Evolutionary conservation across 1,140 invertebrate species (phyloP), one percentile per base, ranked within the genome.

Genomic region (Hestina assimilis): DNA sequence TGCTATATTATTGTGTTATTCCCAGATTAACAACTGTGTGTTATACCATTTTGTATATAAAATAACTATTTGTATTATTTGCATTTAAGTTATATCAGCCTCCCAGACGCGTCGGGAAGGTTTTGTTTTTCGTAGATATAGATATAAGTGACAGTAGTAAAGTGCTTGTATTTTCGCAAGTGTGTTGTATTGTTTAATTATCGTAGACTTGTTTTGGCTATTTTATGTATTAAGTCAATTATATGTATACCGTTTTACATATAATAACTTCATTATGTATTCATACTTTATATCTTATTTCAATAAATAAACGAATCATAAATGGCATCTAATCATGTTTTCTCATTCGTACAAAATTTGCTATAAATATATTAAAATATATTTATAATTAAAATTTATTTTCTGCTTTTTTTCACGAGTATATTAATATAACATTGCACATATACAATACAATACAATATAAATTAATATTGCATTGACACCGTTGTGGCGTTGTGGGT

Each of bases 151-250:
- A 54, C 60, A 55, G 47, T 20, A 42, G 21, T 72, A 63, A 59
- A 51, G 40, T 52, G 59, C 59, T 55, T 58, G 55, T 51, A 23
- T 47, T 58, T 58, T 31, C 21, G 38, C 19, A 57, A 42, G 40
- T 41, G 38, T 48, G 46, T 38, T 38, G 33, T 38, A 40, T 20
- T 24, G 14, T 45, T 43, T 15, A 12, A 58, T 23, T 42, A 21
- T 15, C 23, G 68, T 74, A 64, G 59, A 66, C 69, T 58, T 74
- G 77, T 84, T 85, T 83, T 84, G 83, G 83, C 81, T 84, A 86
- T 86, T 84, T 83, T 84, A 84, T 84, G 79, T 84, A 66, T 59
- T 62, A 38, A 26, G 55, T 29, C 46, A 28, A 59, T 24, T 64
- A 19, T 24, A 31, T 53, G 19, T 65, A 61, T 35, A 45, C 29